Evolutionary conservation across 2,888 invertebrate genomes (phyloP), one percentile per base, ranked within the genome.

Genomic region (Sipha maydis): DNA sequence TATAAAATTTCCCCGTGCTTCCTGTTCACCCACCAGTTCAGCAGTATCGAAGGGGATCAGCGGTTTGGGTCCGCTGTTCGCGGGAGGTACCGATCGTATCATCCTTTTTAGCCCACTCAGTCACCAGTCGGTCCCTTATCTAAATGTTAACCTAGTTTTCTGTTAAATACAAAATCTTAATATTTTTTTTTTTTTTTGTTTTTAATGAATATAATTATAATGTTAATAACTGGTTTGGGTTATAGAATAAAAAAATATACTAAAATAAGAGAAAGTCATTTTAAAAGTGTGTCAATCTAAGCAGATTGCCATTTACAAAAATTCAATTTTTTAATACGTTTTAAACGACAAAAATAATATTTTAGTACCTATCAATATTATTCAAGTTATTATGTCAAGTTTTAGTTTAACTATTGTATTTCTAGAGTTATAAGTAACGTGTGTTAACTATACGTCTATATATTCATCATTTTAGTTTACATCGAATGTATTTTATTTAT

Each of bases 201-300:
- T 48, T 48, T 69, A 69, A 69, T 69, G 14, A 69, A 82, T 82
- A 69, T 3, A 31, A 48, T 31, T 28, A 48, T 25, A 73, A 17
- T 73, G 8, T 41, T 41, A 54, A 83, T 73, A 34, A 67, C 67
- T 67, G 17, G n/a, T 80, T 67, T 67, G 38, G 9, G 17, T 25
- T n/a, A n/a, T n/a, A n/a, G n/a, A n/a, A n/a, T n/a, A n/a, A n/a
- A n/a, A n/a, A n/a, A n/a, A n/a, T n/a, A n/a, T n/a, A n/a, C n/a
- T n/a, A 56, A 83, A 48, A 19, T 25, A 9, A 75, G 83, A 83
- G 56, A 83, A 83, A 83, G 75, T 14, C n/a, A 75, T 83, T 48
- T 41, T 69, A 48, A 5, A 83, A 75, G 75, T 75, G 28, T 83
- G 56, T 34, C 73, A 75, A 48, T 83, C 28, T 7, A 25, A 25